Conservation (phyloP, 2,797 vertebrate genomes). For the Epinephelus malabaricus region DNA sequence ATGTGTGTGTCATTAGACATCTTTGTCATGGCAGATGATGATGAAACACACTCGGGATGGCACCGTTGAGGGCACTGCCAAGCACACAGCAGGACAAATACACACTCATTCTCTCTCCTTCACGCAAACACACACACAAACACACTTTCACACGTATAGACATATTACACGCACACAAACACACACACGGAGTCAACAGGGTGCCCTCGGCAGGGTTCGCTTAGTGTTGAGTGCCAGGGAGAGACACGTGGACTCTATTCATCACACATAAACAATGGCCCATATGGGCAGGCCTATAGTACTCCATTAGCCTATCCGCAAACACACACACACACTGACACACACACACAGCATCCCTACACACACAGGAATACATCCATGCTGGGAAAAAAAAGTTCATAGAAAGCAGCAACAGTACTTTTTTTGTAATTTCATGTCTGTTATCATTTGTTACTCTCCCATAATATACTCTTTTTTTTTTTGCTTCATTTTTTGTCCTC, state of each 20-base stretch:
- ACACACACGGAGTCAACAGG: slow-evolving; percentile 80
- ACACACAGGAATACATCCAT: slow-evolving; percentile 15
- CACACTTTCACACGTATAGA: slow-evolving; percentile 59
- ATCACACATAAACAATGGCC: slow-evolving; percentile 86
- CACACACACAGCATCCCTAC: slow-evolving; percentile 27
- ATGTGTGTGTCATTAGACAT: slow-evolving; percentile 87
- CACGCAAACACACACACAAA: slow-evolving; percentile 50
- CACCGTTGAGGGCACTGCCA: slow-evolving; percentile 88
- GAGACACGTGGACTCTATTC: slow-evolving; percentile 82
- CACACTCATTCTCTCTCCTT: slow-evolving; percentile 80
- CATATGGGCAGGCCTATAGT: slow-evolving; percentile 77
- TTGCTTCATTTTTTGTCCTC: not conserved
- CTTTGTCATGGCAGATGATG: slow-evolving; percentile 89
- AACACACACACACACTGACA: slow-evolving; percentile 41
- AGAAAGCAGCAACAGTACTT: slow-evolving; percentile 17
- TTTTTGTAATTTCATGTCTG: not conserved
- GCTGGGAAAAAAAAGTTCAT: slow-evolving; percentile 25
- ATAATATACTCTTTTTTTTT: slow-evolving; percentile 42
- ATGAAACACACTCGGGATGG: slow-evolving; percentile 86
- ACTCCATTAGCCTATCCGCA: slow-evolving; percentile 69
- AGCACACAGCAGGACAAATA: slow-evolving; percentile 85
- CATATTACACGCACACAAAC: slow-evolving; percentile 58
- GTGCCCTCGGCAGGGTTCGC: slow-evolving; percentile 80
- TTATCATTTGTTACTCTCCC: slow-evolving; percentile 16
- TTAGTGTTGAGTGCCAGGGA: slow-evolving; percentile 80